Percentiles rank a stretch among this genome's conserved stretches.
These are phyloP conservation scores for Prunella fulvescens DNA, from an alignment of 2,113 vertebrate species.

Conservation along the genomic window DNA sequence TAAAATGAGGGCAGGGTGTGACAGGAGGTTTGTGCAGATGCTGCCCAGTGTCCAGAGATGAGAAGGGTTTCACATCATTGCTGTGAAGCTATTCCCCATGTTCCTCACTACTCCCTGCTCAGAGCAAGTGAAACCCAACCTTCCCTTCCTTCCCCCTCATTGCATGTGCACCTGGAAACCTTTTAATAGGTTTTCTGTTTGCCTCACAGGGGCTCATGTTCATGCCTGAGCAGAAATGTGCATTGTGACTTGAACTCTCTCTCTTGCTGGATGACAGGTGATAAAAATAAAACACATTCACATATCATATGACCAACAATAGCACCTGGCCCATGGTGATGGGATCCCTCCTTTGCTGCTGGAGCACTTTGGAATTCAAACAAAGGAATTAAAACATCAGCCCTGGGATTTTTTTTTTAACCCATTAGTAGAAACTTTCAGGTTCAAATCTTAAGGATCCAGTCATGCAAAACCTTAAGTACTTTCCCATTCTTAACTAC, in stretches of 20 bases:
- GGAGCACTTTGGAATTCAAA: slow-evolving; percentile 20
- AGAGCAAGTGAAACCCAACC: slow-evolving; percentile 44
- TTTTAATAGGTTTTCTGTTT: slow-evolving; percentile 57
- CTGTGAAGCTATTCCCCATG: background rate
- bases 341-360: background rate
- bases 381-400: slow-evolving; percentile 46
- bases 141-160: slow-evolving; percentile 33
- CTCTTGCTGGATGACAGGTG: slow-evolving; percentile 45
- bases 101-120: background rate
- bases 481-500: slow-evolving; percentile 19
- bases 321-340: slow-evolving; percentile 39
- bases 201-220: slow-evolving; percentile 53
- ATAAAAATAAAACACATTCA: slow-evolving; percentile 50
- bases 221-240: slow-evolving; percentile 34
- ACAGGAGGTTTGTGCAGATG: background rate
- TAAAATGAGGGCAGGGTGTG: background rate
- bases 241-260: slow-evolving; percentile 34
- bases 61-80: background rate
- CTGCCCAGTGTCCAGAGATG: background rate
- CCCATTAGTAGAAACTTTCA: background rate
- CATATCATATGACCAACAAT: slow-evolving; percentile 40
- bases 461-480: slow-evolving; percentile 9
- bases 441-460: background rate
- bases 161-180: slow-evolving; percentile 46
- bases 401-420: slow-evolving; percentile 15